Percentiles rank a stretch among this genome's conserved stretches.
Evolutionary conservation across 1,140 invertebrate species (phyloP).

Genomic region (Cherax quadricarinatus): DNA sequence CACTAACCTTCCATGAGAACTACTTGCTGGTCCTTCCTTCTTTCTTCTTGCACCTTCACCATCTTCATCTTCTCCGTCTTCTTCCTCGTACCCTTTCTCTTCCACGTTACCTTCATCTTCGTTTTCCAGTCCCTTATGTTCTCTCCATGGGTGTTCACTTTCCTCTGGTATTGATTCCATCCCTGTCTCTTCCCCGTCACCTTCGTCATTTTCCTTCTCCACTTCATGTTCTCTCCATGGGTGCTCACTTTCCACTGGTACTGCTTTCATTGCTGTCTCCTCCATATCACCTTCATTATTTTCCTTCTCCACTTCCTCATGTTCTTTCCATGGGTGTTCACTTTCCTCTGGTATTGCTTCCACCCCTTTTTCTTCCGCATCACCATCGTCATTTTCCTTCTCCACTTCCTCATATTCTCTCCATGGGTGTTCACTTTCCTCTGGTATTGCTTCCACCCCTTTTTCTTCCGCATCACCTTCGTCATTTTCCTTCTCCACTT

Average conservation of each 20-base stretch:
- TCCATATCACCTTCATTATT: neutral
- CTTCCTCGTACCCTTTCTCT: conserved; percentile 9
- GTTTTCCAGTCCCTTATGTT: neutral
- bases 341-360: too few species aligned
- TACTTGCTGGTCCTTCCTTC: too few species aligned
- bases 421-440: neutral
- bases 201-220: neutral
- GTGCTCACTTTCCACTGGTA: too few species aligned
- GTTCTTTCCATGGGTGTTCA: neutral
- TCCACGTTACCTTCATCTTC: neutral
- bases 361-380: neutral
- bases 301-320: neutral
- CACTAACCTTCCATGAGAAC: neutral
- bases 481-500: neutral
- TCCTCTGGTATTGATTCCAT: too few species aligned
- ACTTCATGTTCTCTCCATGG: neutral
- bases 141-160: neutral
- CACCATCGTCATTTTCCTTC: neutral
- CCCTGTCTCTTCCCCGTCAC: neutral
- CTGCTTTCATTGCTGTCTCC: neutral
- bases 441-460: too few species aligned
- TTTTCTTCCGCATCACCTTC: neutral
- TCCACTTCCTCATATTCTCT: neutral
- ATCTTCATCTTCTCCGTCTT: neutral
- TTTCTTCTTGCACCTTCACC: neutral